Base-by-base conservation (phyloP, 1,140 invertebrate genomes). In the Caenorhabditis briggsae region DNA sequence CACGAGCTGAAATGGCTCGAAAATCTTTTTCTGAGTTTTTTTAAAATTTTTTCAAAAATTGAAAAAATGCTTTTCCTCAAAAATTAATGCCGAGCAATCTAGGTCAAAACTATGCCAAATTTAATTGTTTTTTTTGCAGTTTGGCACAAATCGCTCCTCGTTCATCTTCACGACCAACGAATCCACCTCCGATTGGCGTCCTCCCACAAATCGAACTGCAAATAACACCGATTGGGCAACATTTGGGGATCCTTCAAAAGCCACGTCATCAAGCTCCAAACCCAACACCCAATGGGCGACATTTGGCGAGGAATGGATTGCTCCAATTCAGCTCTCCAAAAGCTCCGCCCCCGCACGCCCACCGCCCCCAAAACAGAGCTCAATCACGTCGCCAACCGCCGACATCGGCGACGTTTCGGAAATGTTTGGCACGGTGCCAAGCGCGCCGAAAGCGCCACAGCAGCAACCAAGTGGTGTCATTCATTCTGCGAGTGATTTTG, bases 341-440 rank as follows among this genome's bases (percentile, higher is more conserved):
- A 55, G 64, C 5, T 88, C 78, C 2, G 70, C 70, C 9, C 84
- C 88, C 5, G 86, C 87, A 14, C 16, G 86, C 20, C 88, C 88
- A 56, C 88, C 88, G 2, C 87, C 87, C 1, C 87, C 87, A 7
- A 78, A 78, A 23, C 70, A 86, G 82, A 82, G 55, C 55, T 82
- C 46, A 20, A 46, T 83, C 41, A 43, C 43, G 50, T 46, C 43
- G 2, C 55, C 55, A 7, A 83, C 23, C 18, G 41, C 12, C 11
- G 46, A 83, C 12, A 46, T 83, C 9, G 43, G 82, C 11, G 59
- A 83, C 41, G 43, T 83, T 2, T 16, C 46, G 0, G 70, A 61
- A 41, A 58, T 64, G 33, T 83, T 83, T 59, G 55, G 82, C 33
- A 33, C 41, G 33, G 65, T 50, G 65, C 43, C 25, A 65, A 41